Evolutionary conservation across 2,888 invertebrate species (phyloP), one percentile per base, ranked within the genome.

Genomic region (Mesorhabditis spiculigera): DNA sequence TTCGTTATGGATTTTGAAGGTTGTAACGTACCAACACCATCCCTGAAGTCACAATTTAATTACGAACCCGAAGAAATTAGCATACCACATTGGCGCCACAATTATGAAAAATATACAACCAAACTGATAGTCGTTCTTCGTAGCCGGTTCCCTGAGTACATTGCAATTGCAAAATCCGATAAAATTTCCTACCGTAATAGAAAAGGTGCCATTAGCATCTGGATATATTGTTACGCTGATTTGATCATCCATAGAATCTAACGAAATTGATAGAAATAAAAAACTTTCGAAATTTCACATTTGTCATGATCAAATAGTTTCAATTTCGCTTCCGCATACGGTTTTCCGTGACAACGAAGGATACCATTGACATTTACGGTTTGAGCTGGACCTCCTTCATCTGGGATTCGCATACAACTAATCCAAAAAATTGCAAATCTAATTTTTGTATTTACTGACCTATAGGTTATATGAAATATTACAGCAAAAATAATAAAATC

Each of bases 241-340:
- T n/a, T 50, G 8, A 13, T 50, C 58, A n/a, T 50, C 58, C 58
- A 50, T 50, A 3, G 58, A 50, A 50, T 50, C 50, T 50, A 50
- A 50, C 6, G 50, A 10, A 50, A 10, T 50, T 50, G 13, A 50
- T 13, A 10, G 13, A 50, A n/a, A n/a, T n/a, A n/a, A n/a, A n/a
- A n/a, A n/a, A n/a, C n/a, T n/a, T n/a, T n/a, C n/a, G n/a, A n/a
- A n/a, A n/a, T n/a, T n/a, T n/a, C n/a, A n/a, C 58, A 50, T 13
- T 10, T 50, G 58, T 50, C 58, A 50, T 50, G 58, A 50, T 50
- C 58, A 50, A 13, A 50, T 13, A 50, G 58, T n/a, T 50, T 50
- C 58, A 50, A 50, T 50, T 50, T 50, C n/a, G 10, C 58, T n/a
- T 50, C 58, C 8, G 58, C n/a, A 50, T 50, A 50, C n/a, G 58